These are phyloP conservation scores for Bicyclus anynana DNA, from an alignment of 1,140 invertebrate species.

Conservation along the genomic window DNA sequence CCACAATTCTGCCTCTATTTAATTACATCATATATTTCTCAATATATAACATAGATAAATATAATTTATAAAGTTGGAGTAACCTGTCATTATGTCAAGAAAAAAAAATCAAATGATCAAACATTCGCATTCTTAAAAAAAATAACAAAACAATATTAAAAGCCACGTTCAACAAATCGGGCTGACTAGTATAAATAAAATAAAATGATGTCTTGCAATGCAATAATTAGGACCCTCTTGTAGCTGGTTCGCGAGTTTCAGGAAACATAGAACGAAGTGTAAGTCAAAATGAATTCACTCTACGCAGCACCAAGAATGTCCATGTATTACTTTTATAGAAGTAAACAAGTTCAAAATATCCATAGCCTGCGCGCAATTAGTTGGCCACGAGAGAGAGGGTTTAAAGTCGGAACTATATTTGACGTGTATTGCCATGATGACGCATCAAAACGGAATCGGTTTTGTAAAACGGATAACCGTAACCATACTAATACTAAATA, in stretches of 20 bases:
- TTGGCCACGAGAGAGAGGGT: no score
- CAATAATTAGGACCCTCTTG: neutral
- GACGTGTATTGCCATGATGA: no score
- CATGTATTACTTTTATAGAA: no score
- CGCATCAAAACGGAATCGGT: no score
- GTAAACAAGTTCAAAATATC: no score
- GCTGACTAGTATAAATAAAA: constrained; percentile 3
- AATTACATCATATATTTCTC: neutral
- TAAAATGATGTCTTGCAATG: neutral
- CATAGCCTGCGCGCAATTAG: no score
- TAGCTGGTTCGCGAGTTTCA: neutral
- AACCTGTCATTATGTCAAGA: constrained; percentile 2
- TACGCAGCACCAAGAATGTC: no score
- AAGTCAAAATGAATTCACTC: no score
- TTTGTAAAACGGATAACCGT: no score
- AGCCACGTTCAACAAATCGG: neutral
- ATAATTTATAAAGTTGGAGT: constrained; percentile 4
- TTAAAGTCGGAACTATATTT: no score
- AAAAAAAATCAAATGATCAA: neutral
- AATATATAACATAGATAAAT: constrained; percentile 1
- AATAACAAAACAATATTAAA: constrained; percentile 7
- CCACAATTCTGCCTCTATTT: neutral
- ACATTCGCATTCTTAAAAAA: constrained; percentile 5
- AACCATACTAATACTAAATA: no score
- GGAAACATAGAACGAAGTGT: no score